phyloP scores from a whole-genome alignment of 1,140 invertebrate genomes.

The Acromyrmex charruanus region DNA sequence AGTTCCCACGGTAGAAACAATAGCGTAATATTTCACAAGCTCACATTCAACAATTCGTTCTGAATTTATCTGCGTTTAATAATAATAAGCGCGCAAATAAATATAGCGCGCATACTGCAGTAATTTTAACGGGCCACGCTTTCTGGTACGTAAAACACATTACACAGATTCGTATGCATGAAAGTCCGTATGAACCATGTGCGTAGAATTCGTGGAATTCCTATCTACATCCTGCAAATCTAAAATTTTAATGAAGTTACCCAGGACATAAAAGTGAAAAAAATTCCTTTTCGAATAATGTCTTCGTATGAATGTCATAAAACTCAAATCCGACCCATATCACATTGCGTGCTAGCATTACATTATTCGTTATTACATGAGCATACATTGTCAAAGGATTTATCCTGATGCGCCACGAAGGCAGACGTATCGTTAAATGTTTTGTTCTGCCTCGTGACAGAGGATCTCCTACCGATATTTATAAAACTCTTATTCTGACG shows the following conservation, averaged over 20 bases:
- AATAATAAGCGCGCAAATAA: slow-evolving; percentile 26
- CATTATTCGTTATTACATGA: slow-evolving; percentile 22
- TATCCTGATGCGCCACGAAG: neutral
- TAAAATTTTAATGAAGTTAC: slow-evolving; percentile 54
- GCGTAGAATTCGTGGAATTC: slow-evolving; percentile 13
- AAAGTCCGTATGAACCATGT: slow-evolving; percentile 6
- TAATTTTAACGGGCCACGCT: neutral
- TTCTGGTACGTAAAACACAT: neutral
- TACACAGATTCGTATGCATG: neutral
- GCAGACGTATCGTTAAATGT: neutral
- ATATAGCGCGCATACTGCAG: neutral
- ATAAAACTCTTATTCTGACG: slow-evolving; percentile 12
- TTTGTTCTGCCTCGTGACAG: neutral
- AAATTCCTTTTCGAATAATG: slow-evolving; percentile 4
- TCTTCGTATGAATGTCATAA: slow-evolving; percentile 3
- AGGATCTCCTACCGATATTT: neutral
- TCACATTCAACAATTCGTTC: slow-evolving; percentile 17
- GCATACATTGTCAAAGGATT: slow-evolving; percentile 24
- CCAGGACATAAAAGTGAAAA: neutral
- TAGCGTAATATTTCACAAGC: slow-evolving; percentile 20
- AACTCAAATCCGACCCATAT: slow-evolving; percentile 8
- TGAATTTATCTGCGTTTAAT: slow-evolving; percentile 14
- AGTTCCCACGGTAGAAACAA: slow-evolving; percentile 1
- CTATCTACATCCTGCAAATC: slow-evolving; percentile 9
- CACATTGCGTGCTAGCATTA: neutral